A percentile compares a stretch with the other conserved stretches of the same genome.
phyloP scores from a whole-genome alignment of 2,797 vertebrate species.

The Acropternis orthonyx region DNA sequence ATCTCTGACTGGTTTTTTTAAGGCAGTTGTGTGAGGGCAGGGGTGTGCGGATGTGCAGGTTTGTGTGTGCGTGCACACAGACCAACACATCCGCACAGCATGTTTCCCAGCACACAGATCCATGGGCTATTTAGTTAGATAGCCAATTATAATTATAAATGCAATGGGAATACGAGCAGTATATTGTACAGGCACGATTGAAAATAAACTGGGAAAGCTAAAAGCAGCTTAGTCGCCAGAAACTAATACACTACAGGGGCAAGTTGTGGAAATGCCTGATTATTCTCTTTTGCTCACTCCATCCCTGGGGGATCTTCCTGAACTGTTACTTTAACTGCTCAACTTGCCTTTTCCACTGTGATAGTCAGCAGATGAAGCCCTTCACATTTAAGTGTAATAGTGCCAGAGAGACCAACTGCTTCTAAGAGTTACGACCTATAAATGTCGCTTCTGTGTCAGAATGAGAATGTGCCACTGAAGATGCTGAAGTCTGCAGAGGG shows the following conservation, averaged over 20 bases:
- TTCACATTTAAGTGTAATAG: constrained; percentile 76
- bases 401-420: constrained; percentile 76
- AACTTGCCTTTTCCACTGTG: constrained; percentile 75
- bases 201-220: constrained; percentile 60
- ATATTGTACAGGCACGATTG: background rate
- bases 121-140: constrained; percentile 16
- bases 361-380: constrained; percentile 78
- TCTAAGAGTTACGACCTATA: constrained; percentile 75
- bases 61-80: background rate
- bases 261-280: constrained; percentile 68
- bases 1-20: background rate
- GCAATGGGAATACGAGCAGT: constrained; percentile 8
- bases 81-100: background rate
- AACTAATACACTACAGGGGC: constrained; percentile 54
- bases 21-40: constrained; percentile 27
- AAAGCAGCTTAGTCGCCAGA: constrained; percentile 64
- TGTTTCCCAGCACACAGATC: constrained; percentile 6
- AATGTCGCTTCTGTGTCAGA: constrained; percentile 72
- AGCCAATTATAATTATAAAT: constrained; percentile 66
- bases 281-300: constrained; percentile 69
- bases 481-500: constrained; percentile 74
- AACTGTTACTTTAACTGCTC: constrained; percentile 74
- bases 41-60: constrained; percentile 6
- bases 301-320: constrained; percentile 64
- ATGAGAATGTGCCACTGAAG: constrained; percentile 62